Conservation (phyloP, 2,113 vertebrate genomes). For the Pseudopodoces humilis region DNA sequence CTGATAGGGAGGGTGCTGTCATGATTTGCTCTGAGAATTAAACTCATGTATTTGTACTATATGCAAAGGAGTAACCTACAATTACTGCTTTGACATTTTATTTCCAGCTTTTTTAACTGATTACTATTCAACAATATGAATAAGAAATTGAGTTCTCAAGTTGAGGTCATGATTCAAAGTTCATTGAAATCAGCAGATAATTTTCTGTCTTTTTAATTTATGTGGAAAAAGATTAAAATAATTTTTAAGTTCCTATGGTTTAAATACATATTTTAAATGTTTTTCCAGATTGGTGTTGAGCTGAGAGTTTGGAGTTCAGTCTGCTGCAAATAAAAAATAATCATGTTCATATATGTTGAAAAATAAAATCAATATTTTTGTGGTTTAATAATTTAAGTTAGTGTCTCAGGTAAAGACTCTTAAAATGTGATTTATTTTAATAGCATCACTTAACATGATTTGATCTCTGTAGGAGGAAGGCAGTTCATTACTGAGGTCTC, state of each 20-base stretch:
- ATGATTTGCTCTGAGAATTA: not conserved
- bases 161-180: not conserved
- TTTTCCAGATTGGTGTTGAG: not conserved
- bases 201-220: not conserved
- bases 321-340: not conserved
- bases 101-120: not conserved
- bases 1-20: not conserved
- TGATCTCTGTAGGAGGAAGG: constrained; percentile 38
- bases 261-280: not conserved
- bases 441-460: constrained; percentile 36
- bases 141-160: not conserved
- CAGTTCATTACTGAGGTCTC: constrained; percentile 27
- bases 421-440: constrained; percentile 40
- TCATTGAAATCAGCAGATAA: not conserved
- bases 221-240: not conserved
- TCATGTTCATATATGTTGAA: not conserved
- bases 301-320: not conserved
- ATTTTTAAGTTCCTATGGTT: not conserved
- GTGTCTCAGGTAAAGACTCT: not conserved
- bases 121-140: not conserved
- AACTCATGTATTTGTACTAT: not conserved
- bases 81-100: not conserved
- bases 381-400: not conserved
- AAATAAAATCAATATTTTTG: not conserved
- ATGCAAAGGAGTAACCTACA: not conserved